Evolutionary conservation across 2,113 vertebrate genomes (phyloP).

Genomic region (Boleophthalmus pectinirostris): DNA sequence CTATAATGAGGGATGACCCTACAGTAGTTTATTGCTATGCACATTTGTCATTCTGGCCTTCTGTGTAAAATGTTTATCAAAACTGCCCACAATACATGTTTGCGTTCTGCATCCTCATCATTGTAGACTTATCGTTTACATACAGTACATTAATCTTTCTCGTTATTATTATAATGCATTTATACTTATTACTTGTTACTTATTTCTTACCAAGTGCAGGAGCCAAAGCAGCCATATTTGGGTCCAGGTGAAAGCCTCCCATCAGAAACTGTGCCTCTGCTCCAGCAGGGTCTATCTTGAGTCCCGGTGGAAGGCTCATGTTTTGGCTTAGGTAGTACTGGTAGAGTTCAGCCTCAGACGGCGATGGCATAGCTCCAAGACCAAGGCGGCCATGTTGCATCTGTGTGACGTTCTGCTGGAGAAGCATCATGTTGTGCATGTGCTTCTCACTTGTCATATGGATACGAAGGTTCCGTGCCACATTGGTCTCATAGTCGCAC

Average conservation of each 20-base stretch:
- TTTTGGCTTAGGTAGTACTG: constrained; percentile 99
- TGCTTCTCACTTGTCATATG: constrained; percentile 99
- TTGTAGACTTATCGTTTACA: too few species aligned
- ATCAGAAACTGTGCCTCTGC: constrained; percentile 91
- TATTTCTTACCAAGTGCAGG: constrained; percentile 89
- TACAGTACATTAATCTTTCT: too few species aligned
- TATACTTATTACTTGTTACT: constrained; percentile 22
- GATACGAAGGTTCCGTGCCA: constrained; percentile 96
- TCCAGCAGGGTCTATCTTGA: constrained; percentile 88
- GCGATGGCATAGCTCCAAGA: constrained; percentile 89
- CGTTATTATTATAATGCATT: too few species aligned
- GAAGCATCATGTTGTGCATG: constrained; percentile 99
- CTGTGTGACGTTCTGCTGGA: constrained; percentile 97
- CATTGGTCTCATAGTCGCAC: constrained; percentile 98
- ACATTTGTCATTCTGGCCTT: constrained; percentile 53
- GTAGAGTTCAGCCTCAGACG: constrained; percentile 96
- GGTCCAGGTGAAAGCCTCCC: constrained; percentile 93
- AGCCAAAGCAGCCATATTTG: constrained; percentile 86
- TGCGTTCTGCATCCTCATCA: too few species aligned
- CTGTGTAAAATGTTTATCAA: constrained; percentile 73
- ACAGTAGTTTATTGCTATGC: constrained; percentile 49
- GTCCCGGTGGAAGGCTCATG: constrained; percentile 89
- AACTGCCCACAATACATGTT: constrained; percentile 73
- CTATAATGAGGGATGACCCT: constrained; percentile 36
- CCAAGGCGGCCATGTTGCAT: constrained; percentile 91